These are phyloP conservation scores for Pogoniulus pusillus DNA, from an alignment of 2,797 vertebrate species.

Conservation along the genomic window DNA sequence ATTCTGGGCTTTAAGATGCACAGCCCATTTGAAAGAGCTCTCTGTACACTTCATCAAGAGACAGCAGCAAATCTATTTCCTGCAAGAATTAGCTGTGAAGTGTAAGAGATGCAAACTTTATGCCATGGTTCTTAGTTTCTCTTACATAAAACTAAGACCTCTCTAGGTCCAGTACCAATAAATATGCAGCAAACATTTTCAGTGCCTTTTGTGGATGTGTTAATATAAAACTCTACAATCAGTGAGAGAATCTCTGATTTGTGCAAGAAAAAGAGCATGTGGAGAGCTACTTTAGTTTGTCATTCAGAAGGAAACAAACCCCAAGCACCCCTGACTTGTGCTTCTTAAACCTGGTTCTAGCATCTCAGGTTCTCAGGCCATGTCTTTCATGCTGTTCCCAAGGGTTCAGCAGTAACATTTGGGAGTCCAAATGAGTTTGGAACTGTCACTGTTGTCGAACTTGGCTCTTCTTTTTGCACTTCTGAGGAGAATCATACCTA, in stretches of 20 bases:
- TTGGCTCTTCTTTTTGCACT: not conserved
- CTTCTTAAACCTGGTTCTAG: not conserved
- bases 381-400: not conserved
- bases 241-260: constrained; percentile 33
- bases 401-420: not conserved
- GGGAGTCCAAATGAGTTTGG: not conserved
- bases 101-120: not conserved
- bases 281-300: constrained; percentile 1
- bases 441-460: not conserved
- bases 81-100: constrained; percentile 34
- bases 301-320: not conserved
- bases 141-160: constrained; percentile 25
- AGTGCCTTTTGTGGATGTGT: constrained; percentile 53
- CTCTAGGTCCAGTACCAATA: constrained; percentile 50
- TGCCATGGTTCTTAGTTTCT: not conserved
- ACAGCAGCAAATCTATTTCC: not conserved
- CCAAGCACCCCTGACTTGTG: not conserved
- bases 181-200: constrained; percentile 70
- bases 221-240: constrained; percentile 75
- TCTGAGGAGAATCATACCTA: not conserved
- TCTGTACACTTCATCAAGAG: not conserved
- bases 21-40: not conserved
- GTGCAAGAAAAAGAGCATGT: constrained; percentile 24
- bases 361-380: not conserved
- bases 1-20: not conserved